A percentile compares a stretch with the other conserved stretches of the same genome.
Conservation (phyloP, 1,140 invertebrate genomes). For the Nomia melanderi region DNA sequence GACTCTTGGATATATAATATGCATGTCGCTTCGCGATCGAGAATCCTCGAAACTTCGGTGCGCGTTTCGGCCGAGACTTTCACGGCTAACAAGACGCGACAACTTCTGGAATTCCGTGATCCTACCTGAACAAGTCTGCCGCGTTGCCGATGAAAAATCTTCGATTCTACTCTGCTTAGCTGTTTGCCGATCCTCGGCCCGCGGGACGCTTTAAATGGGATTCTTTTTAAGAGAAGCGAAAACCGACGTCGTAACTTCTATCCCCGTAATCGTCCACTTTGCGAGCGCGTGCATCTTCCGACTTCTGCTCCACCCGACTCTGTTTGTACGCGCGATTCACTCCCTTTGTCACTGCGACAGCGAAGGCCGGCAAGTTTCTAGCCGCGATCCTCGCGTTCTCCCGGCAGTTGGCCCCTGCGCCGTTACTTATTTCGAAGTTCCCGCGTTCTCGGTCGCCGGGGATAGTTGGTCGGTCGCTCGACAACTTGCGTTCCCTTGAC, state of each 20-base stretch:
- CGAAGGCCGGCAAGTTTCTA: constrained; percentile 28
- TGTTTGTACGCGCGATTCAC: constrained; percentile 18
- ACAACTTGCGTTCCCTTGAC: constrained; percentile 46
- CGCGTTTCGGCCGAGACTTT: no score
- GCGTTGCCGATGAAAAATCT: neutral
- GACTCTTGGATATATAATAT: neutral
- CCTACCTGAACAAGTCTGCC: neutral
- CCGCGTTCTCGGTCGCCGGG: constrained; percentile 37
- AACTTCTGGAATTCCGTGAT: neutral
- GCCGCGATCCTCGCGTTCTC: constrained; percentile 57
- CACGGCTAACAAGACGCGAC: neutral
- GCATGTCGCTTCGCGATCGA: neutral
- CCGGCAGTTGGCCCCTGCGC: constrained; percentile 50
- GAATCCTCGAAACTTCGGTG: neutral
- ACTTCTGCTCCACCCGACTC: neutral
- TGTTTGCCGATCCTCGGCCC: neutral
- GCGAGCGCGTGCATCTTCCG: neutral
- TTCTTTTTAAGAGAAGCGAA: neutral
- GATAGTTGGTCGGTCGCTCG: constrained; percentile 6
- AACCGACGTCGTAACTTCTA: neutral
- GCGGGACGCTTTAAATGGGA: neutral
- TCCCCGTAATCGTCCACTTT: constrained; percentile 14
- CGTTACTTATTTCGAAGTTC: constrained; percentile 58
- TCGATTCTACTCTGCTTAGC: neutral
- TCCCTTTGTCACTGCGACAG: neutral